These are phyloP conservation scores for Ecliptopera silaceata DNA, from an alignment of 2,888 invertebrate species.

Conservation along the genomic window DNA sequence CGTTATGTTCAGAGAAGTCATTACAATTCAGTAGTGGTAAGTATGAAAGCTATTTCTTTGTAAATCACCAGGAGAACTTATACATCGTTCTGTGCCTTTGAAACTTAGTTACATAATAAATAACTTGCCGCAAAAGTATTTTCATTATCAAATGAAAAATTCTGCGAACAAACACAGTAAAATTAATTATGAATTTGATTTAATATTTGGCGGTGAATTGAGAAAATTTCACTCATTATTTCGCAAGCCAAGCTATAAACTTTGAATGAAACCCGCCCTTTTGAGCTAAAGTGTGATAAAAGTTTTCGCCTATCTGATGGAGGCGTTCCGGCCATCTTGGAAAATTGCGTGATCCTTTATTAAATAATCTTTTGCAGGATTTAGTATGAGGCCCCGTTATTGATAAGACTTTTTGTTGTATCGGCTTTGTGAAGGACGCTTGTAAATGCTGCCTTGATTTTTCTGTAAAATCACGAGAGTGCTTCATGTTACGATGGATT, in stretches of 20 bases:
- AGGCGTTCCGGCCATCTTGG: constrained; percentile 48
- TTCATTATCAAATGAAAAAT: constrained; percentile 18
- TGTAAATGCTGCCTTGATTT: constrained; percentile 1
- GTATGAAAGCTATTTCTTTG: no score
- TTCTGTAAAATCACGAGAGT: background rate
- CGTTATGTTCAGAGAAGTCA: no score
- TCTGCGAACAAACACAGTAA: constrained; percentile 30
- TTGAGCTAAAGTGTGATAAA: constrained; percentile 51
- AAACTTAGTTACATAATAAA: no score
- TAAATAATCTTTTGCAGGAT: constrained; percentile 32
- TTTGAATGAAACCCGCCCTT: constrained; percentile 42
- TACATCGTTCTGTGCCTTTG: background rate
- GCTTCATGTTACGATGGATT: background rate
- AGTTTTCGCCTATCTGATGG: constrained; percentile 52
- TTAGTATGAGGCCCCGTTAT: constrained; percentile 19
- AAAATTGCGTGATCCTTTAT: constrained; percentile 40
- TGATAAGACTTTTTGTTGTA: constrained; percentile 22
- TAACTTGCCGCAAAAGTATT: constrained; percentile 13
- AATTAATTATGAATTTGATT: constrained; percentile 40
- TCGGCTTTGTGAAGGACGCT: constrained; percentile 2
- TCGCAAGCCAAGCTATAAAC: constrained; percentile 42
- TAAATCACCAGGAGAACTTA: no score
- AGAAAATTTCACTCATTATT: constrained; percentile 50
- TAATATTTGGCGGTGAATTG: constrained; percentile 41
- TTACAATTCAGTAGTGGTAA: no score